Evolutionary conservation across 1,140 invertebrate genomes (phyloP).

Genomic region (Drosophila melanogaster): Release_6_plus_ISO1_MT NC_004354.4:16643001-16643500

Average conservation of each 20-base stretch:
- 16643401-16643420: conserved; percentile 88
- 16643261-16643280: conserved; percentile 86
- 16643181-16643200: conserved; percentile 93
- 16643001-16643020: conserved; percentile 92
- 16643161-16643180: conserved; percentile 91
- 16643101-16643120: conserved; percentile 94
- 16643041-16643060: conserved; percentile 94
- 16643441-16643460: conserved; percentile 1
- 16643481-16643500: conserved; percentile 32
- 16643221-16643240: conserved; percentile 94
- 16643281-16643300: conserved; percentile 86
- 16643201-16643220: conserved; percentile 95
- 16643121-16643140: conserved; percentile 93
- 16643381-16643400: conserved; percentile 78
- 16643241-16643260: conserved; percentile 89
- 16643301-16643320: conserved; percentile 87
- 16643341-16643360: conserved; percentile 89
- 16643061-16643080: conserved; percentile 92
- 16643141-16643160: conserved; percentile 89
- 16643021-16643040: conserved; percentile 94
- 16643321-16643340: conserved; percentile 90
- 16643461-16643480: not conserved
- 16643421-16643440: conserved; percentile 28
- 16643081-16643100: conserved; percentile 92
- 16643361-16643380: conserved; percentile 89